Evolutionary conservation across 2,888 invertebrate species (phyloP), one percentile per base, ranked within the genome.

Genomic region (Dioctria linearis): DNA sequence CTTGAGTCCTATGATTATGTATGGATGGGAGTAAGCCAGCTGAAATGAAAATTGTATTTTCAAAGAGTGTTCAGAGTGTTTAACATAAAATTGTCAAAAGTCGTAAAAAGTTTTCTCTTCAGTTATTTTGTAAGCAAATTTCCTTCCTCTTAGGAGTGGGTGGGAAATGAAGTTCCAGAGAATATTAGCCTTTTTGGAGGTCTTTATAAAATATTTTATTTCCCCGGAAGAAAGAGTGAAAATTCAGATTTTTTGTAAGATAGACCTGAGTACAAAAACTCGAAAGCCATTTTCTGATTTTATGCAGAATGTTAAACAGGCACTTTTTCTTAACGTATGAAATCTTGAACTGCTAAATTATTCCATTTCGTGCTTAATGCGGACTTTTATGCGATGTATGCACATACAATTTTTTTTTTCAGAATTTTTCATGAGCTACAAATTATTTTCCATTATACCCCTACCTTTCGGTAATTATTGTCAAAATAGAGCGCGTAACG

Each of bases 241-340:
- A 2, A 8, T 6, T 5, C 8, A 5, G 46, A 46, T 46, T 6
- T n/a, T 46, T 13, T 13, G 6, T 13, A 6, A 25, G 61, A 25
- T 61, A 5, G 49, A 5, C 25, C 37, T 37, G 51, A 8, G 6
- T 13, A 69, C 39, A 25, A 69, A 43, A 8, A 51, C 25, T 69
- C 11, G 25, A 51, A 69, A 69, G 39, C 4, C 9, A 54, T 69
- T 40, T 51, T 51, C 37, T 69, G 69, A 51, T 51, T 69, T 69
- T 39, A 51, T 39, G 39, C 69, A 37, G 40, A 49, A 8, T 69
- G 39, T 69, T 69, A 51, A 37, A 39, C 6, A 69, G 51, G 51
- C 49, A 37, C 39, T 54, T 54, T 54, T n/a, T 11, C 11, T 5
- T 2, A 9, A 46, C 6, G 11, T 6, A 54, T 54, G 54, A 11